These are phyloP conservation scores for Alcedo quadribrachys DNA, from an alignment of 2,797 vertebrate species.

Conservation along the genomic window DNA sequence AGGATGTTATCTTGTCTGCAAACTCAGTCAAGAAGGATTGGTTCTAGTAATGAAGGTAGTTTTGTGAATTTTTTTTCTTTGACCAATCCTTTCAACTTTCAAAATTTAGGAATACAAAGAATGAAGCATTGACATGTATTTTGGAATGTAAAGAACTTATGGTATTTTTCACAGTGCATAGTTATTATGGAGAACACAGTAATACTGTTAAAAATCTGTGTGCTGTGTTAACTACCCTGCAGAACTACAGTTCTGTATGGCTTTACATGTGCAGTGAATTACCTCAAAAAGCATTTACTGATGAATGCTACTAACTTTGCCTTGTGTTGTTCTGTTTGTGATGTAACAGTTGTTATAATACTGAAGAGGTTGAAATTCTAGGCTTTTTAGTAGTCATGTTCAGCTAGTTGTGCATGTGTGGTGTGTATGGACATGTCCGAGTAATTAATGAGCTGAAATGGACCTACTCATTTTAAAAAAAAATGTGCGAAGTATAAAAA, in stretches of 20 bases:
- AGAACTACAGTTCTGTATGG: neutral
- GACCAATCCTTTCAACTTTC: neutral
- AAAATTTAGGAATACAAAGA: neutral
- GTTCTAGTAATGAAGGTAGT: neutral
- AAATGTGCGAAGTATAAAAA: neutral
- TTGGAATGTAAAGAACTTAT: fast-evolving
- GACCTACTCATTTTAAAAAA: neutral
- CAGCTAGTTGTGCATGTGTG: neutral
- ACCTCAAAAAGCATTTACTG: neutral
- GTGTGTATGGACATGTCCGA: neutral
- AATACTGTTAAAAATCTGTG: neutral
- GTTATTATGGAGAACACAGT: neutral
- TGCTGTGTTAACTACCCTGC: neutral
- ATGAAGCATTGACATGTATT: neutral
- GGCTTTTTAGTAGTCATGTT: neutral
- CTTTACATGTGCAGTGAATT: neutral
- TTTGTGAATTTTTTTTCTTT: neutral
- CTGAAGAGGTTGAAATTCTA: neutral
- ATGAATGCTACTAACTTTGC: neutral
- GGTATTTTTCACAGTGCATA: neutral
- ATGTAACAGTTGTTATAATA: neutral
- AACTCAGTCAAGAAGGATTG: neutral
- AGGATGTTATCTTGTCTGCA: neutral
- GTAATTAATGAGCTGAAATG: neutral
- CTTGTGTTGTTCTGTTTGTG: neutral